Conservation (phyloP, 2,113 vertebrate species). For the Lampris megalopsis region DNA sequence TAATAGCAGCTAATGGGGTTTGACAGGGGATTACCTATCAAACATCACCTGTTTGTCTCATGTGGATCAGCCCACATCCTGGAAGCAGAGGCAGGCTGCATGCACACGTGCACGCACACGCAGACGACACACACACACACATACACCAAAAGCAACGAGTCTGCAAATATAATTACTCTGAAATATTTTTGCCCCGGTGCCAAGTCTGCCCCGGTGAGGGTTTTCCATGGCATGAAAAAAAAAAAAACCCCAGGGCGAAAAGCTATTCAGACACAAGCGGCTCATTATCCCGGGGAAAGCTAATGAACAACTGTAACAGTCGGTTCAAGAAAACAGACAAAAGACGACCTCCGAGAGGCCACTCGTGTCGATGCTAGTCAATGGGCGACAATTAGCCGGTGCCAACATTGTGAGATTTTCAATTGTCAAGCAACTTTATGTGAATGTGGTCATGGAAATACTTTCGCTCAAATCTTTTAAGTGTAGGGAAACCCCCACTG, state of each 20-base stretch:
- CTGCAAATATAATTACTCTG: conserved; percentile 18
- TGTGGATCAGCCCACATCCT: conserved; percentile 71
- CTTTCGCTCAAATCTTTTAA: too few species aligned
- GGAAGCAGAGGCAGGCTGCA: conserved; percentile 28
- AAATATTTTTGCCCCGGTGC: conserved; percentile 46
- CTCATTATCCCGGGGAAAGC: conserved; percentile 11
- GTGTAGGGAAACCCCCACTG: too few species aligned
- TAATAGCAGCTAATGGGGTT: conserved; percentile 66
- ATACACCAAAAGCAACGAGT: conserved; percentile 2
- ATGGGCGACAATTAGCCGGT: too few species aligned
- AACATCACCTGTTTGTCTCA: conserved; percentile 54
- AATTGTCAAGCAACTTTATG: too few species aligned
- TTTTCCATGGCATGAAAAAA: conserved; percentile 26
- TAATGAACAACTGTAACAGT: neutral
- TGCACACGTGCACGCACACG: conserved; percentile 13
- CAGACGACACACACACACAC: conserved; percentile 4
- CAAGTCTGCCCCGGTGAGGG: conserved; percentile 9
- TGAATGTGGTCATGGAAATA: too few species aligned
- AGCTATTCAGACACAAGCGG: neutral
- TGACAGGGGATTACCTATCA: conserved; percentile 76
- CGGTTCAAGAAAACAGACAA: neutral
- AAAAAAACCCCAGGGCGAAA: neutral
- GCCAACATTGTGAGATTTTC: too few species aligned
- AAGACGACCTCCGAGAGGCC: neutral
- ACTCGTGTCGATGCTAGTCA: neutral